These are phyloP conservation scores for Helicoverpa zea DNA, from an alignment of 1,140 invertebrate species.

Conservation along the genomic window DNA sequence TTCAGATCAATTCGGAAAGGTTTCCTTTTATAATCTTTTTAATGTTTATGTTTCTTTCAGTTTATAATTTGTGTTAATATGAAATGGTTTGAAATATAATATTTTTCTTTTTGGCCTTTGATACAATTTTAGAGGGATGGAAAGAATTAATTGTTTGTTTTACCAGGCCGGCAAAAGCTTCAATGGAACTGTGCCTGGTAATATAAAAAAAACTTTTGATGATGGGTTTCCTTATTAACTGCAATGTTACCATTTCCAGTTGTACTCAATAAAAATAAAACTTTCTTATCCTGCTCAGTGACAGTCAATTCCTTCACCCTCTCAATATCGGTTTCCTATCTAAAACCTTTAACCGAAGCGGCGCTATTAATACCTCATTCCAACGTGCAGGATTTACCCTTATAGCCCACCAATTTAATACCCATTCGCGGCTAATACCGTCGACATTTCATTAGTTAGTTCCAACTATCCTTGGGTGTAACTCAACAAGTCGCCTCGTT, in stretches of 20 bases:
- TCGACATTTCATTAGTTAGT: conserved; percentile 37
- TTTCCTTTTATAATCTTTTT: not conserved
- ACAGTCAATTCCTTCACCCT: not conserved
- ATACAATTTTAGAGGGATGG: too few relatives aligned
- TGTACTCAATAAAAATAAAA: too few relatives aligned
- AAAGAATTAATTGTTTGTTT: too few relatives aligned
- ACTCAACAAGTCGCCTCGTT: conserved; percentile 37
- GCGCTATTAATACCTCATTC: conserved; percentile 19
- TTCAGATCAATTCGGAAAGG: not conserved
- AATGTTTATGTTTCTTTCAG: too few relatives aligned
- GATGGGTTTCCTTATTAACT: too few relatives aligned
- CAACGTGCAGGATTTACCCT: conserved; percentile 11
- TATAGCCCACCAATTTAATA: conserved; percentile 30
- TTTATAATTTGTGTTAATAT: too few relatives aligned
- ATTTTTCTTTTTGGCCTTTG: too few relatives aligned
- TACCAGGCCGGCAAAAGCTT: too few relatives aligned
- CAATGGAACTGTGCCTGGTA: too few relatives aligned
- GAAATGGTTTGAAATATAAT: not conserved
- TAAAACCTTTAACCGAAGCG: conserved; percentile 15
- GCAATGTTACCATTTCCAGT: too few relatives aligned
- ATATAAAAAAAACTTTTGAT: too few relatives aligned
- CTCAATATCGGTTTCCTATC: not conserved
- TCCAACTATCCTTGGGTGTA: conserved; percentile 18
- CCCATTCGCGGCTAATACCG: conserved; percentile 7
- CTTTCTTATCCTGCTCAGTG: not conserved